These are phyloP conservation scores for Microctenopoma stevenorrisi DNA, from an alignment of 2,797 vertebrate genomes.

Conservation along the genomic window DNA sequence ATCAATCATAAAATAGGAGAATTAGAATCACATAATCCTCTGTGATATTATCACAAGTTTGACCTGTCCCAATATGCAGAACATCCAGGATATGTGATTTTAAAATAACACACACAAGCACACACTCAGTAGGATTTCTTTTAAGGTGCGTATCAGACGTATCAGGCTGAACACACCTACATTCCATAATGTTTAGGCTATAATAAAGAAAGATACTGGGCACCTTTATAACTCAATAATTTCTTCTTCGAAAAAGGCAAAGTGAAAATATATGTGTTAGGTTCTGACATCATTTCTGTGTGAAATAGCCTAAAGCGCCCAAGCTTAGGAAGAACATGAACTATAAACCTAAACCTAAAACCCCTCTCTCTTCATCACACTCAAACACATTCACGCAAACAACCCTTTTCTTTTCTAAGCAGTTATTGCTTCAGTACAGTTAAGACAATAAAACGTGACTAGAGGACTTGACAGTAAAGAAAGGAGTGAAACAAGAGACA, in stretches of 20 bases:
- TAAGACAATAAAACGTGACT: slow-evolving; percentile 54
- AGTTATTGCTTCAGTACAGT: slow-evolving; percentile 79
- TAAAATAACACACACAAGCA: slow-evolving; percentile 39
- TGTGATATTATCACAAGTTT: slow-evolving; percentile 66
- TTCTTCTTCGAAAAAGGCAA: slow-evolving; percentile 43
- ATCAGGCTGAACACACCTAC: slow-evolving; percentile 57
- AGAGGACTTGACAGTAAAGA: slow-evolving; percentile 16
- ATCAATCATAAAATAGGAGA: slow-evolving; percentile 64
- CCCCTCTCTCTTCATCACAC: slow-evolving; percentile 32
- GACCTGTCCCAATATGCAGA: slow-evolving; percentile 47
- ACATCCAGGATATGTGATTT: slow-evolving; percentile 44
- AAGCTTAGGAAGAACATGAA: slow-evolving; percentile 55
- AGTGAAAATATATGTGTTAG: slow-evolving; percentile 47
- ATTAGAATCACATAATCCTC: slow-evolving; percentile 41
- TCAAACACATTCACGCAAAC: slow-evolving; percentile 28
- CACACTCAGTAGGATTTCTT: slow-evolving; percentile 40
- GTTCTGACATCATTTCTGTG: slow-evolving; percentile 79
- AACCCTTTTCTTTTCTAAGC: slow-evolving; percentile 49
- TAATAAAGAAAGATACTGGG: slow-evolving; percentile 50
- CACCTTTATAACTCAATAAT: slow-evolving; percentile 39
- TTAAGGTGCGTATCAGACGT: slow-evolving; percentile 55
- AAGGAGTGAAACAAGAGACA: slow-evolving; percentile 53
- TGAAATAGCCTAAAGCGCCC: slow-evolving; percentile 50
- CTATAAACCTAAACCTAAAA: slow-evolving; percentile 31
- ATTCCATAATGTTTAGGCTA: slow-evolving; percentile 46